Conservation (phyloP, 2,797 vertebrate genomes). For the Morelia viridis region DNA sequence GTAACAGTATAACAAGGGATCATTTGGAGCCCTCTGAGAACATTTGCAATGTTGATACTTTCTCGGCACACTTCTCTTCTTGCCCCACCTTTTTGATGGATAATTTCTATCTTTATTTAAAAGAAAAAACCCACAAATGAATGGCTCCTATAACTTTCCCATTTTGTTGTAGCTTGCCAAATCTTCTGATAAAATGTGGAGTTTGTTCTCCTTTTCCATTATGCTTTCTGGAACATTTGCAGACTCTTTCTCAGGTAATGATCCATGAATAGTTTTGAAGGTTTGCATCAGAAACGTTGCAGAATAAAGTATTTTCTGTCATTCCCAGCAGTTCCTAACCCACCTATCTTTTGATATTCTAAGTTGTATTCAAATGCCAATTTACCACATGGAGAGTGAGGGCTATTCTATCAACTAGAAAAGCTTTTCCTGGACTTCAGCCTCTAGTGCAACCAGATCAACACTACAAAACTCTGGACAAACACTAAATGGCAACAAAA, state of each 20-base stretch:
- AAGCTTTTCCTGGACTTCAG: not conserved
- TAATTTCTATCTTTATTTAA: conserved; percentile 51
- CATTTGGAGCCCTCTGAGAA: not conserved
- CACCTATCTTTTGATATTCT: not conserved
- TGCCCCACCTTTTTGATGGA: conserved; percentile 22
- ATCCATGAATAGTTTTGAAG: conserved; percentile 9
- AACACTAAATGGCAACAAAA: not conserved
- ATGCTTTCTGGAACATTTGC: conserved; percentile 22
- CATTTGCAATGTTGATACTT: conserved; percentile 38
- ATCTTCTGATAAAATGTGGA: conserved; percentile 52
- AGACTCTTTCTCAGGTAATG: conserved; percentile 17
- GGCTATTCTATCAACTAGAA: not conserved
- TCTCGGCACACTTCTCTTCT: conserved; percentile 42
- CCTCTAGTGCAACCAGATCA: not conserved
- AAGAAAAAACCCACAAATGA: conserved; percentile 13
- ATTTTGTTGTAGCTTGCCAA: not conserved
- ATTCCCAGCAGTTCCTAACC: not conserved
- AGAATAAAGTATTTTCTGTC: conserved; percentile 26
- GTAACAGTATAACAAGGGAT: conserved; percentile 9
- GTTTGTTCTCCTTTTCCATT: conserved; percentile 28
- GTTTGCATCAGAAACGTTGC: not conserved
- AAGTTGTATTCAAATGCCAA: not conserved
- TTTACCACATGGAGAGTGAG: not conserved
- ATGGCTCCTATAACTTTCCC: conserved; percentile 45
- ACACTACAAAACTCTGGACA: not conserved